Base-by-base conservation (phyloP, 92 coral and sea anemone genomes). In the Umimayanthus chanpuru region DNA sequence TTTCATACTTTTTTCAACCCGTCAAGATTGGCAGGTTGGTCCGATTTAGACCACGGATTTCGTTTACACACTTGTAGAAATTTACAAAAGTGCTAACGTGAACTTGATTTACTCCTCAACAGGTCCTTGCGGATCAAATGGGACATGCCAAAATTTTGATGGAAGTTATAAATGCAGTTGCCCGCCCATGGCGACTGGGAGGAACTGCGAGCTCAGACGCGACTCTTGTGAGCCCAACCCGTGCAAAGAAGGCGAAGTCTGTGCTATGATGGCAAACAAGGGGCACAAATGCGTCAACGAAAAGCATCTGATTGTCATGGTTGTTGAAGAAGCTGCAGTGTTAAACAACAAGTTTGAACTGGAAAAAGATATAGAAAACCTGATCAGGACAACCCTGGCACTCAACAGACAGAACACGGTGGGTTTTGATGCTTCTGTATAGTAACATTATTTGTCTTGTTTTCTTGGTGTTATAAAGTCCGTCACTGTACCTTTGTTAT, bases 81-180 rank as follows among this genome's bases (percentile, higher is more conserved):
- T 67, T 67, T 20, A 20, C n/a, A n/a, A n/a, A 2, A 67, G 25
- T 23, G 73, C 30, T 67, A 11, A 29, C 32, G 14, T 18, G 5
- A 10, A 29, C 77, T 14, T 39, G n/a, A 76, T 5, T 55, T 25
- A 47, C 39, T 30, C 11, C 47, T 80, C 47, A 32, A 80, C 67
- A 80, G 84, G 25, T 4, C 84, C 84, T 64, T 80, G 84, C 67
- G 72, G 84, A 15, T 29, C 71, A 53, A 80, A 80, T 21, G 84
- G 84, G 21, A 80, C 84, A 30, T 80, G 84, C 25, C 70, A 55
- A 56, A 80, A 80, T 32, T 30, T 58, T 55, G 6, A 28, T 30
- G 84, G 84, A 16, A 56, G 28, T 29, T 80, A 80, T 29, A 80
- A 5, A 29, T 80, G 84, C 25, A 40, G 56, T 1, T 80, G 84